Conservation (phyloP, 2,113 vertebrate genomes). For the Oncorhynchus mykiss region DNA sequence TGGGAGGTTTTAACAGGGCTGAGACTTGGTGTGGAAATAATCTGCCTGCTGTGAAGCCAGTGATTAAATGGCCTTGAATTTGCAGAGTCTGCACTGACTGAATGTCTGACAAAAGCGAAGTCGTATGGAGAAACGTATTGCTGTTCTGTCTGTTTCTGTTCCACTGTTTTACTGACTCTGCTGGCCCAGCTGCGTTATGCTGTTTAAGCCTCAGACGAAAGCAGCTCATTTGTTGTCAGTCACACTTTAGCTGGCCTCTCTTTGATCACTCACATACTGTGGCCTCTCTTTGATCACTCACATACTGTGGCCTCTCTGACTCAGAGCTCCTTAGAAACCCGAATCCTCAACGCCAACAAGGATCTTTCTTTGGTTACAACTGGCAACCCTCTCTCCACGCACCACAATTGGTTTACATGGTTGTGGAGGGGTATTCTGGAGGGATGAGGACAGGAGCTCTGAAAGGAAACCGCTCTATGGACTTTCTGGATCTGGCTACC, state of each 20-base stretch:
- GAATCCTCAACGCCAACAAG: neutral
- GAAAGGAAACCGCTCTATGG: slow-evolving; percentile 46
- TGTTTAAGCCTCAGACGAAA: slow-evolving; percentile 18
- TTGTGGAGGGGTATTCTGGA: neutral
- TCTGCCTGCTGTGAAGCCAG: slow-evolving; percentile 48
- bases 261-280: neutral
- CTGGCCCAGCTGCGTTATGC: neutral
- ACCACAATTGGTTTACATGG: neutral
- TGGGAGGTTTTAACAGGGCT: slow-evolving; percentile 29
- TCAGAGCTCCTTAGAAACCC: neutral
- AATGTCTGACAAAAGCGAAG: slow-evolving; percentile 52
- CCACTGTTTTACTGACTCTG: too few species aligned
- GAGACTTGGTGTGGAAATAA: slow-evolving; percentile 31
- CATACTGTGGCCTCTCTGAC: neutral
- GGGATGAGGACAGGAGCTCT: slow-evolving; percentile 31
- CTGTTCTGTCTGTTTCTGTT: slow-evolving; percentile 28
- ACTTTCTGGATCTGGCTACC: slow-evolving; percentile 26
- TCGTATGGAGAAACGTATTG: slow-evolving; percentile 44
- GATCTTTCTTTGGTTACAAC: neutral
- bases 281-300: neutral
- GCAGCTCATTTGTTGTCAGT: slow-evolving; percentile 39
- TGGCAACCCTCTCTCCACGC: neutral
- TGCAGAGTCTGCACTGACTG: slow-evolving; percentile 48
- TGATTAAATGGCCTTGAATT: slow-evolving; percentile 43
- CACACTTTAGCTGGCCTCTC: slow-evolving; percentile 27